These are phyloP conservation scores for Auanema sp. DNA, from an alignment of 2,888 invertebrate species.

Conservation along the genomic window DNA sequence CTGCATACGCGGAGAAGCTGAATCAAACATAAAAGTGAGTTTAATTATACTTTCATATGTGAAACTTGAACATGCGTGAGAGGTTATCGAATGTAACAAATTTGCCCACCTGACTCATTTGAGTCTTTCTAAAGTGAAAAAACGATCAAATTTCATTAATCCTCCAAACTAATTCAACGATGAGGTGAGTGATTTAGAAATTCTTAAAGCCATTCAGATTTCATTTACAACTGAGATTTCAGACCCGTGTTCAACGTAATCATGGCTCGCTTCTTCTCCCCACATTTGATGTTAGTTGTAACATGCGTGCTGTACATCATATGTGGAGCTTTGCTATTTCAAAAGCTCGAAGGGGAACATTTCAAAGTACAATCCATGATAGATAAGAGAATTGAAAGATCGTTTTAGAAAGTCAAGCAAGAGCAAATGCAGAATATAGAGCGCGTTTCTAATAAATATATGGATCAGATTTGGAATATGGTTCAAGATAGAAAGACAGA, in stretches of 20 bases:
- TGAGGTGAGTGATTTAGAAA: too few relatives aligned
- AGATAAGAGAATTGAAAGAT: not conserved
- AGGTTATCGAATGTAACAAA: too few relatives aligned
- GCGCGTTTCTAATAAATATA: constrained; percentile 38
- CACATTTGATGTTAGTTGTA: constrained; percentile 52
- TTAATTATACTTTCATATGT: too few relatives aligned
- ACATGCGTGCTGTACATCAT: constrained; percentile 53
- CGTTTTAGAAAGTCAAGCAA: constrained; percentile 33
- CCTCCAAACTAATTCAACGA: too few relatives aligned
- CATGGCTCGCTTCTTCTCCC: constrained; percentile 49
- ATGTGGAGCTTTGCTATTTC: constrained; percentile 48
- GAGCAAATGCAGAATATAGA: constrained; percentile 48
- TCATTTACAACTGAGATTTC: constrained; percentile 6
- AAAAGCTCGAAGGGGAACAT: constrained; percentile 40
- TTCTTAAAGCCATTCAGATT: not conserved
- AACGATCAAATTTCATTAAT: too few relatives aligned
- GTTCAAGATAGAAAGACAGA: too few relatives aligned
- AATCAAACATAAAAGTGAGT: too few relatives aligned
- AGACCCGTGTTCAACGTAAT: constrained; percentile 22
- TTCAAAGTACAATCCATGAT: constrained; percentile 26
- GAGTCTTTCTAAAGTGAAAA: too few relatives aligned
- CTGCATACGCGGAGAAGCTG: too few relatives aligned
- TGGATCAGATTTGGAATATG: constrained; percentile 41
- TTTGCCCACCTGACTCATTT: too few relatives aligned
- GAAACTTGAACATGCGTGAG: too few relatives aligned